Evolutionary conservation across 1,140 invertebrate species (phyloP).

Genomic region (Cryptotermes secundus): DNA sequence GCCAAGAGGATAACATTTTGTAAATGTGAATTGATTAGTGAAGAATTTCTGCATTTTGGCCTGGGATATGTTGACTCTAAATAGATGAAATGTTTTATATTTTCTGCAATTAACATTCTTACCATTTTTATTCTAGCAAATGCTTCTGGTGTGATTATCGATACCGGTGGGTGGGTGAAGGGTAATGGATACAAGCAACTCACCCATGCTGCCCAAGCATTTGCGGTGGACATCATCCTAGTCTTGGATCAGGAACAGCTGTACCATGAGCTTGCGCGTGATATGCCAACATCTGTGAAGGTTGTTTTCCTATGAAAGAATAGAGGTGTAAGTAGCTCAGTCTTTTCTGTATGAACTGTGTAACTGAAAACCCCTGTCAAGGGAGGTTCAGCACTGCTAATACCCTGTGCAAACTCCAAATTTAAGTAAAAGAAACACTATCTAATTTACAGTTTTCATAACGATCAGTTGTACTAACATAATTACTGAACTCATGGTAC

Average conservation of each 20-base stretch:
- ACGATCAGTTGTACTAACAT: too few relatives aligned
- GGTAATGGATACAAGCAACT: constrained; percentile 81
- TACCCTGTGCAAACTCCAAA: too few relatives aligned
- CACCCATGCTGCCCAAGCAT: constrained; percentile 84
- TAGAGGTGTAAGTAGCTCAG: constrained; percentile 74
- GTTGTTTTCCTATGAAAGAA: constrained; percentile 94
- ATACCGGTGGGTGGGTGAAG: constrained; percentile 98
- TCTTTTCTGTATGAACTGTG: too few relatives aligned
- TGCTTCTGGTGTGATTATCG: constrained; percentile 93
- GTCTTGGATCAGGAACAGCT: constrained; percentile 96
- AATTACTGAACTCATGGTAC: too few relatives aligned
- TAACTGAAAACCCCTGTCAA: too few relatives aligned
- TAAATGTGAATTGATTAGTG: too few relatives aligned
- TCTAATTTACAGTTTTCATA: too few relatives aligned
- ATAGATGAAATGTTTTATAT: constrained; percentile 3
- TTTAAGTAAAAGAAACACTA: too few relatives aligned
- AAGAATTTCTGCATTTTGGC: too few relatives aligned
- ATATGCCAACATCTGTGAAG: constrained; percentile 91
- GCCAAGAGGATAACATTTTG: too few relatives aligned
- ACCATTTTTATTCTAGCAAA: constrained; percentile 60
- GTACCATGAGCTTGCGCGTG: constrained; percentile 90
- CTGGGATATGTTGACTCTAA: too few relatives aligned
- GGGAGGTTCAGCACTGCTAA: too few relatives aligned
- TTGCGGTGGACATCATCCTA: constrained; percentile 93
- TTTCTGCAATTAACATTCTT: constrained; percentile 24